Conservation (phyloP, 1,140 invertebrate genomes). For the Drosophila kanapiae region DNA sequence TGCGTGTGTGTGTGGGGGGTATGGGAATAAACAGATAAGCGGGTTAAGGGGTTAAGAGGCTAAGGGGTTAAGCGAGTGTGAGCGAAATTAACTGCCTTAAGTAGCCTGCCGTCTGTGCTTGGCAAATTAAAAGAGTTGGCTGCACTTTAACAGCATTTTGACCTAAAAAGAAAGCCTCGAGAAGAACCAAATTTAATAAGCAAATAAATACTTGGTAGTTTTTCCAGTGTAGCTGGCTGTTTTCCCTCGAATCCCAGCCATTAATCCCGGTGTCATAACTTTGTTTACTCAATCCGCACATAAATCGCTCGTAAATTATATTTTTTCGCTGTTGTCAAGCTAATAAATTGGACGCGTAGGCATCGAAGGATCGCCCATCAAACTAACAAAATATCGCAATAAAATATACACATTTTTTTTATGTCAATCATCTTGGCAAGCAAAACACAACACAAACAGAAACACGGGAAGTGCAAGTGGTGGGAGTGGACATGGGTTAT, state of each 20-base stretch:
- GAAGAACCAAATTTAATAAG: not conserved
- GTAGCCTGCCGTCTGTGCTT: conserved; percentile 6
- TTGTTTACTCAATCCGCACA: conserved; percentile 60
- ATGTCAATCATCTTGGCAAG: conserved; percentile 75
- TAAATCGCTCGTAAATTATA: conserved; percentile 59
- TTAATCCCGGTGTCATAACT: conserved; percentile 49
- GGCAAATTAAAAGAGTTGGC: conserved; percentile 19
- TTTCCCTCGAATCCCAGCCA: not conserved
- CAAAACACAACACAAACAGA: conserved; percentile 39
- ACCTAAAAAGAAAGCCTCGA: conserved; percentile 3
- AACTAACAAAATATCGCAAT: conserved; percentile 75
- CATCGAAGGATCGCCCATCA: conserved; percentile 64
- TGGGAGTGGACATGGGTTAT: conserved; percentile 20
- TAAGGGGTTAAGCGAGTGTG: conserved; percentile 50
- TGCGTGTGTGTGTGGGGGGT: conserved; percentile 9
- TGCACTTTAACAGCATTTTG: conserved; percentile 3
- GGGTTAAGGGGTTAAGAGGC: conserved; percentile 56
- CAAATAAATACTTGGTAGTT: not conserved
- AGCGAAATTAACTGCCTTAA: conserved; percentile 32
- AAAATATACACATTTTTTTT: conserved; percentile 58
- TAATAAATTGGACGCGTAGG: conserved; percentile 63
- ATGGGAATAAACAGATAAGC: conserved; percentile 55
- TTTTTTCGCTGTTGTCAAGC: conserved; percentile 48
- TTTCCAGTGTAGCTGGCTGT: not conserved
- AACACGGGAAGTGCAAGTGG: conserved; percentile 12